Conservation (phyloP, 2,113 vertebrate species). For the Pygoscelis adeliae region DNA sequence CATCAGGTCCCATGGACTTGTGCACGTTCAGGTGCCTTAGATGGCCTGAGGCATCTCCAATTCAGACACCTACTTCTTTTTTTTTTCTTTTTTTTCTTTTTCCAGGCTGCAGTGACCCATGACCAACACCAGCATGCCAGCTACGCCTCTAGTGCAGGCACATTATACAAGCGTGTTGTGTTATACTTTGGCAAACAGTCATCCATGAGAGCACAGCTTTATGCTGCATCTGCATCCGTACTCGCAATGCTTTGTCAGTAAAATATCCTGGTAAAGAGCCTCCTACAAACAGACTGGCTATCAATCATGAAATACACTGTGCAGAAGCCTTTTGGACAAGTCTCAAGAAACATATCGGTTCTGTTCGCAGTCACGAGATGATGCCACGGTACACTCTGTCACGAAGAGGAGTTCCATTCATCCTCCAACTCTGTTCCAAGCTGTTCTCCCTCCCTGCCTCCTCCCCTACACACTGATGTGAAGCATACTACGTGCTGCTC, state of each 20-base stretch:
- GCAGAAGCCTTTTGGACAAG: neutral
- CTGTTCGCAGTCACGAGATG: neutral
- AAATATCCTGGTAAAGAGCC: neutral
- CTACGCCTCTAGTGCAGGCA: neutral
- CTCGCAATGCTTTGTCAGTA: neutral
- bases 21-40: no score
- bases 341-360: neutral
- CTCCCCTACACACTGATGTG: neutral
- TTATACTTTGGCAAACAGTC: neutral
- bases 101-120: neutral
- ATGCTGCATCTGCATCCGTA: rapidly evolving
- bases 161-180: rapidly evolving
- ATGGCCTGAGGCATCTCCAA: neutral
- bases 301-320: neutral
- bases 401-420: neutral
- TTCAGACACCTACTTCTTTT: neutral
- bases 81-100: neutral
- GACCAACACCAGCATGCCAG: neutral
- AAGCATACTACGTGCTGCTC: constrained; percentile 7
- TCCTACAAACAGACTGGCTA: neutral
- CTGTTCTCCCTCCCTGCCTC: neutral
- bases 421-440: neutral
- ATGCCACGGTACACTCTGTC: neutral
- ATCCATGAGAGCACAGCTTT: neutral
- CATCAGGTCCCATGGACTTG: no score